Percentiles rank a stretch among this genome's conserved stretches.
Evolutionary conservation across 2,113 vertebrate species (phyloP).

Genomic region (Shinisaurus crocodilurus): DNA sequence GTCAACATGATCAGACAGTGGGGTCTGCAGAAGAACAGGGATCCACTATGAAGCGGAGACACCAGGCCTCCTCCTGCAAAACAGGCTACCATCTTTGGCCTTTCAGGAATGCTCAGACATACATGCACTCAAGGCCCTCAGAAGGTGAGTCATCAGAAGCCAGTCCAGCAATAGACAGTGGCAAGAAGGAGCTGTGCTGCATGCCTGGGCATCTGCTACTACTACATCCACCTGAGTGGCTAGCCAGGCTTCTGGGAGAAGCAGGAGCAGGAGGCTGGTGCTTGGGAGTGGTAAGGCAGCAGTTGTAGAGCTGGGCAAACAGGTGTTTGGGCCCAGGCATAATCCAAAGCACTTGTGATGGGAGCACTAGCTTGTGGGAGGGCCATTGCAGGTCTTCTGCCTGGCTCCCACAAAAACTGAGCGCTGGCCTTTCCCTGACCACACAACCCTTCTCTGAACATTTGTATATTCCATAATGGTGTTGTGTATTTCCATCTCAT

Average conservation of each 20-base stretch:
- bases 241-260: neutral
- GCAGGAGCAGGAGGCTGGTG: neutral
- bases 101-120: too few species aligned
- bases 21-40: neutral
- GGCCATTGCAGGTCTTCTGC: neutral
- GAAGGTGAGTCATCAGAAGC: neutral
- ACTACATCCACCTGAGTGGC: neutral
- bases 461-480: too few species aligned
- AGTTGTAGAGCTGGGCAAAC: too few species aligned
- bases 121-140: neutral
- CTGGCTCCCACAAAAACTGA: too few species aligned
- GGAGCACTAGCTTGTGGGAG: neutral
- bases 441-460: too few species aligned
- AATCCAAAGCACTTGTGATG: neutral
- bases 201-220: neutral
- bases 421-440: too few species aligned
- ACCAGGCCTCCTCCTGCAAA: neutral
- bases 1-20: neutral
- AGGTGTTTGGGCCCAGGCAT: neutral
- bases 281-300: neutral
- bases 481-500: neutral
- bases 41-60: neutral
- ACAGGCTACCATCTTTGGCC: neutral
- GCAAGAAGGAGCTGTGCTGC: neutral
- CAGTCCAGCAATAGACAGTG: neutral